A percentile compares a stretch with the other conserved stretches of the same genome.
Evolutionary conservation across 2,113 vertebrate genomes (phyloP).

Genomic region (Felis chaus): DNA sequence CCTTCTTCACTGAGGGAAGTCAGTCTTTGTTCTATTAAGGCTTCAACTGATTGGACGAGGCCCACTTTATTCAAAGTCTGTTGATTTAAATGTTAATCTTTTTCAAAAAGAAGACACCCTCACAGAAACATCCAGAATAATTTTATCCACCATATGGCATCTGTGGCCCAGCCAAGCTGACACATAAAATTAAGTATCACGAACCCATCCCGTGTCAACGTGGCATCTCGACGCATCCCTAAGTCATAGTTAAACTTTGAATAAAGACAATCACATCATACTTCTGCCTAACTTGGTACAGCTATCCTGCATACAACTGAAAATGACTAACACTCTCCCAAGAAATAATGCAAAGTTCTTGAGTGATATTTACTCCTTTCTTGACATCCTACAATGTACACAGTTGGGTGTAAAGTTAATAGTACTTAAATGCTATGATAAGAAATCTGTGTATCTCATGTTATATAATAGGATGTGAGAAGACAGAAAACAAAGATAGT

Average conservation of each 20-base stretch:
- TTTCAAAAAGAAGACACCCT: background rate
- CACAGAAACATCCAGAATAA: background rate
- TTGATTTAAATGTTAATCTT: background rate
- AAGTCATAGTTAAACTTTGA: background rate
- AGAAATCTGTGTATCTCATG: background rate
- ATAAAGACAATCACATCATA: background rate
- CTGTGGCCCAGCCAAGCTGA: background rate
- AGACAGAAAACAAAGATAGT: background rate
- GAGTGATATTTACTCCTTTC: background rate
- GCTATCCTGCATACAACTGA: background rate
- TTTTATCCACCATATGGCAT: background rate
- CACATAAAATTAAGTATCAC: background rate
- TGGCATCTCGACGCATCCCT: background rate
- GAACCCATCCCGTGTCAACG: background rate
- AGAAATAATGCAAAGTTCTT: background rate
- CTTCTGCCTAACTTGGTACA: background rate
- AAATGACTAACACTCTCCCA: background rate
- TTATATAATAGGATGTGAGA: background rate
- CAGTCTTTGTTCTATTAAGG: background rate
- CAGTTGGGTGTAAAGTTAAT: background rate
- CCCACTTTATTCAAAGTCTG: background rate
- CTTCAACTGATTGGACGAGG: background rate
- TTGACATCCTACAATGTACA: background rate
- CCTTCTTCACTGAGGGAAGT: background rate
- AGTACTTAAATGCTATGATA: background rate